These are phyloP conservation scores for Monopterus albus DNA, from an alignment of 2,113 vertebrate species.

Conservation along the genomic window DNA sequence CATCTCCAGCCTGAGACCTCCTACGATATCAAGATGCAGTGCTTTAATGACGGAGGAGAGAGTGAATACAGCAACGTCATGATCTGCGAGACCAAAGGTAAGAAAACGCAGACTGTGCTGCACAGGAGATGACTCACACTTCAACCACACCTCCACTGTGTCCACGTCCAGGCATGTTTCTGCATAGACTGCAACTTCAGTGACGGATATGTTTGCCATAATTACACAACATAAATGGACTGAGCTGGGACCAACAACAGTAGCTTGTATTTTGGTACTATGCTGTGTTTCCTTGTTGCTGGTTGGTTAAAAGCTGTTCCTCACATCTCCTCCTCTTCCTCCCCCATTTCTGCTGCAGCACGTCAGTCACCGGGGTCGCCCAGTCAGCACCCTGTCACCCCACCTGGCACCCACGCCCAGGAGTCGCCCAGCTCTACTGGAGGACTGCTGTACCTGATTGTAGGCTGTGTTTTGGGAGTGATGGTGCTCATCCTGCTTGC, in stretches of 20 bases:
- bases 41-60: constrained; percentile 91
- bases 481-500: constrained; percentile 95
- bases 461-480: constrained; percentile 90
- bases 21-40: constrained; percentile 98
- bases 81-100: constrained; percentile 97
- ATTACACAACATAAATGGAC: constrained; percentile 64
- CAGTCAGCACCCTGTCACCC: constrained; percentile 85
- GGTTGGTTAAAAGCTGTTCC: constrained; percentile 8
- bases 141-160: constrained; percentile 35
- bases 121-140: constrained; percentile 25
- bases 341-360: constrained; percentile 70
- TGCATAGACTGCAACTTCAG: constrained; percentile 43
- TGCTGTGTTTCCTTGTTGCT: constrained; percentile 33
- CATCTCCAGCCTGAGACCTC: constrained; percentile 94
- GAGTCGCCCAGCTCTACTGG: constrained; percentile 79
- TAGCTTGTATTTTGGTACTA: constrained; percentile 38
- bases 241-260: constrained; percentile 57
- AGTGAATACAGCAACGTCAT: constrained; percentile 97
- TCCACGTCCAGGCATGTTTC: constrained; percentile 63
- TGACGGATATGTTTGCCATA: constrained; percentile 46
- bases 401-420: constrained; percentile 74
- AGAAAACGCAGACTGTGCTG: constrained; percentile 19
- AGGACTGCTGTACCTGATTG: constrained; percentile 91
- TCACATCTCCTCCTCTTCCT: constrained; percentile 5
- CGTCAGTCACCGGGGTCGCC: constrained; percentile 84